These are phyloP conservation scores for Entelurus aequoreus DNA, from an alignment of 2,113 vertebrate genomes.

Conservation along the genomic window DNA sequence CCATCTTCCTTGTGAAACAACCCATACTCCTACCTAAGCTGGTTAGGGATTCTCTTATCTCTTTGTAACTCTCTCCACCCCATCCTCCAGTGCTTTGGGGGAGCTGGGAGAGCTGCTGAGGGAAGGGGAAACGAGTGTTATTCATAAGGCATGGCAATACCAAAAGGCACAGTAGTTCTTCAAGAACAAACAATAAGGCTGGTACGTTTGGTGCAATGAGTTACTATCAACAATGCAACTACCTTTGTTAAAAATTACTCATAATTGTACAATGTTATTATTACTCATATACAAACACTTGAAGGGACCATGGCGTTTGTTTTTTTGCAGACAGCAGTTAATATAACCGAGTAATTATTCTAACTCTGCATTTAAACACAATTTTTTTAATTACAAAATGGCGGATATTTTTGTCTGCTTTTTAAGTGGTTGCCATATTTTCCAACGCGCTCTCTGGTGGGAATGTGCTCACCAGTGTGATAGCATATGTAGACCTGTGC, in stretches of 20 bases:
- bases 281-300: too few relatives aligned
- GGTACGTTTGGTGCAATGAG: neutral
- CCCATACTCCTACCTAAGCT: slow-evolving; percentile 83
- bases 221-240: neutral
- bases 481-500: too few relatives aligned
- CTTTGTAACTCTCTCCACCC: slow-evolving; percentile 79
- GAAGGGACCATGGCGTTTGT: too few relatives aligned
- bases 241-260: neutral
- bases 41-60: slow-evolving; percentile 79
- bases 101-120: slow-evolving; percentile 81
- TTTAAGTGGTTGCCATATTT: too few relatives aligned
- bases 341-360: too few relatives aligned
- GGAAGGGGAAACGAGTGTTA: slow-evolving; percentile 79
- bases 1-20: slow-evolving; percentile 75
- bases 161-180: slow-evolving; percentile 41
- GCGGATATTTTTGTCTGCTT: too few relatives aligned
- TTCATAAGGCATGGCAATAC: slow-evolving; percentile 61
- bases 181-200: slow-evolving; percentile 20
- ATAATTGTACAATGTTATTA: too few relatives aligned
- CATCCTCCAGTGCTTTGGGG: slow-evolving; percentile 79
- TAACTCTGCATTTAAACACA: too few relatives aligned
- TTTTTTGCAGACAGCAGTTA: too few relatives aligned
- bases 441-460: too few relatives aligned
- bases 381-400: too few relatives aligned
- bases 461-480: too few relatives aligned